phyloP scores from a whole-genome alignment of 2,113 vertebrate species.

The Macrotus californicus region DNA sequence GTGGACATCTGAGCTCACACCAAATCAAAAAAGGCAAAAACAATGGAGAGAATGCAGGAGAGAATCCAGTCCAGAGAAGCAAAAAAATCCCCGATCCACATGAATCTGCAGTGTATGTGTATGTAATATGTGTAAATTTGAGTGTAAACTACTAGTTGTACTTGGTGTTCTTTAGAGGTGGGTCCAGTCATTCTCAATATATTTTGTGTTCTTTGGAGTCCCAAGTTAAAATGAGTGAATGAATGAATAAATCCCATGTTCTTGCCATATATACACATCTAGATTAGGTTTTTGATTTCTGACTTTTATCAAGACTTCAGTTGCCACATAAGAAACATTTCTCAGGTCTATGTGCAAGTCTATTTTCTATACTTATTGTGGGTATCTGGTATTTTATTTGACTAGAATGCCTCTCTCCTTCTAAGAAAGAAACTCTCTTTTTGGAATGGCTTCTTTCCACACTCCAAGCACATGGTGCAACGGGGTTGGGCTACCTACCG shows the following conservation, averaged over 20 bases:
- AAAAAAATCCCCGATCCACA: neutral
- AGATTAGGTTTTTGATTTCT: neutral
- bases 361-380: neutral
- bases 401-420: neutral
- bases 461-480: neutral
- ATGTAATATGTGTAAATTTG: neutral
- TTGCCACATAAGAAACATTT: neutral
- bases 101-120: neutral
- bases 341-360: neutral
- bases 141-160: neutral
- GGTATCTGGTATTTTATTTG: neutral
- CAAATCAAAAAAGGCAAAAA: neutral
- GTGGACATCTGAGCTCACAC: neutral
- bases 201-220: neutral
- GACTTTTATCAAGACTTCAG: neutral
- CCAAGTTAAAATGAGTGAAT: neutral
- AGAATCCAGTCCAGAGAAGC: neutral
- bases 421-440: neutral
- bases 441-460: neutral
- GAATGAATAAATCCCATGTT: neutral
- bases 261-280: neutral
- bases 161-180: neutral
- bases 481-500: too few relatives aligned
- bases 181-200: neutral
- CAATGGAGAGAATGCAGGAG: neutral